Percentiles rank a stretch among this genome's conserved stretches.
These are phyloP conservation scores for Meta bourneti DNA, from an alignment of 2,888 invertebrate species.

Conservation along the genomic window DNA sequence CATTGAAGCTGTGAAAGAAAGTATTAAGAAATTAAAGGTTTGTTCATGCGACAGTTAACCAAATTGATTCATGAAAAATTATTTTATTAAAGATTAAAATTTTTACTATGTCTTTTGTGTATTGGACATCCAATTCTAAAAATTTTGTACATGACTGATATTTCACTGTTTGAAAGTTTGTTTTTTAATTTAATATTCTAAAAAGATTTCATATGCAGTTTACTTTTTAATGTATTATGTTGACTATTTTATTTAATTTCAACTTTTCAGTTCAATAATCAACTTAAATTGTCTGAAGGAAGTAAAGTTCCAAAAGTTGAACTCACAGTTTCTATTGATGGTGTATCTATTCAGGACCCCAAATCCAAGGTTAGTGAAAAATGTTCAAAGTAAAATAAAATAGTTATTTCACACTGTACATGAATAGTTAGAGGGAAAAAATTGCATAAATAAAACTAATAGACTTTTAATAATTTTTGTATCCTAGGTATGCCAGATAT, in stretches of 20 bases:
- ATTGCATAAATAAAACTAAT: neutral
- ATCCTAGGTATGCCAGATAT: too few species aligned
- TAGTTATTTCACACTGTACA: neutral
- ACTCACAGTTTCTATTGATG: constrained; percentile 96
- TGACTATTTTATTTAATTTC: neutral
- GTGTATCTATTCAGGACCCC: constrained; percentile 93
- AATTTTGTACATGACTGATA: neutral
- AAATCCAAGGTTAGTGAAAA: constrained; percentile 83
- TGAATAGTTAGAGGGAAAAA: too few species aligned
- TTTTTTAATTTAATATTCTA: neutral
- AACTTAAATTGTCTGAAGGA: constrained; percentile 87
- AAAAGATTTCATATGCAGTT: neutral
- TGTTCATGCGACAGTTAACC: neutral
- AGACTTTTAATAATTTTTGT: neutral
- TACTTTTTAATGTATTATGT: neutral
- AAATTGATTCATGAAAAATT: too few species aligned
- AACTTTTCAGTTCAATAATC: constrained; percentile 87
- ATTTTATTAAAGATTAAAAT: too few species aligned
- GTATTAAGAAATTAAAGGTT: constrained; percentile 93
- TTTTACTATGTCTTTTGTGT: neutral
- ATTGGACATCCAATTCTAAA: too few species aligned
- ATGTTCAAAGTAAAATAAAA: neutral
- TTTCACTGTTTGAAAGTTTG: neutral
- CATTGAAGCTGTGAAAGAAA: constrained; percentile 98
- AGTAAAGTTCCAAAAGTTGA: constrained; percentile 84